Evolutionary conservation across 2,797 vertebrate species (phyloP), one percentile per base, ranked within the genome.

Genomic region (Coregonus ussuriensis): DNA sequence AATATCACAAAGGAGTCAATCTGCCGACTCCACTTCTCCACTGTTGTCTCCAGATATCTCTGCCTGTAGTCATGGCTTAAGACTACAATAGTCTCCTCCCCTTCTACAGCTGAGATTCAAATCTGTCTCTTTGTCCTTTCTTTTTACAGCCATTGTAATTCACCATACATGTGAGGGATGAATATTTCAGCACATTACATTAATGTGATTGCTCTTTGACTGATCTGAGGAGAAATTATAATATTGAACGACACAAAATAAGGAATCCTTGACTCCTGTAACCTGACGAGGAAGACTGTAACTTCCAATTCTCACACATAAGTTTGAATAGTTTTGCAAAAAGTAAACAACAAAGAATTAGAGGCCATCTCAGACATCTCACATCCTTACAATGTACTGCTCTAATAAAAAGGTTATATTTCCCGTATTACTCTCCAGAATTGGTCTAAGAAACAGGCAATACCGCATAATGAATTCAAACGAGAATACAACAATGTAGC

Each of bases 1-100:
- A 88, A 80, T 83, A 81, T 84, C 79, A 88, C 84, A 86, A 87
- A 81, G 82, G 79, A 82, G 63, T 69, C 81, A 86, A 83, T 87
- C 81, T 88, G 80, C 78, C 74, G 80, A 74, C 84, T 82, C 83
- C 56, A 78, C 72, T 79, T 71, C 73, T 79, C 56, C 52, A 81
- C 71, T 76, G 81, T 82, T 84, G 79, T 87, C 79, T 81, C 76
- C 78, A 78, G 82, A 84, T 75, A 75, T 65, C 76, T 82, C 77
- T 79, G 75, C 74, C 77, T 62, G 76, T 72, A 73, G 76, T 70
- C 71, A 15, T 25, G 74, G 70, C 53, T 70, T 37, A 4, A 37
- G 77, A 74, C 67, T 33, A 76, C 72, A 78, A 75, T 62, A 25
- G 59, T 63, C 35, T 52, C 52, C 62, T 66, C 35, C 53, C 4